Evolutionary conservation across 2,888 invertebrate genomes (phyloP), one percentile per base, ranked within the genome.

Genomic region (Spialia ferax): DNA sequence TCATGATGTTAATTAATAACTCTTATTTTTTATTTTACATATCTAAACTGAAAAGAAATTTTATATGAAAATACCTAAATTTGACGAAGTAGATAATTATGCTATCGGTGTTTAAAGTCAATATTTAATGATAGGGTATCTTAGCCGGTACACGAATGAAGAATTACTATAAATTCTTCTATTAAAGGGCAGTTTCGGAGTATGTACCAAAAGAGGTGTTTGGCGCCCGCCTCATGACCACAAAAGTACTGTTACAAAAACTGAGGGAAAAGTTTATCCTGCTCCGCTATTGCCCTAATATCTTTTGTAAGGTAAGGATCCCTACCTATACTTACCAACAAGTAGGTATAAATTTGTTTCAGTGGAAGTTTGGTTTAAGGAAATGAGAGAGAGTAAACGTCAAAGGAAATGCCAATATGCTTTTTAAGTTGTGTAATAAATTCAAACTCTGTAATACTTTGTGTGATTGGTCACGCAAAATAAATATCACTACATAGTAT

Each of bases 281-380:
- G 1, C 2, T 42, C 15, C 42, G 4, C 38, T 38, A n/a, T 3
- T 0, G 42, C 15, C 2, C 15, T 15, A 42, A 18, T 7, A 42
- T 18, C 15, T 42, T 6, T n/a, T 38, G n/a, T 38, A n/a, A n/a
- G 2, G 11, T 32, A 32, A 8, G 8, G 11, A 11, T 32, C 0
- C 11, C 11, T 32, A 32, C 32, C 11, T 32, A 48, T 20, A 20
- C 20, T 22, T 48, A 13, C 48, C 20, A 20, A 52, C 15, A 23
- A 38, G 32, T n/a, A n/a, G 10, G 11, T 11, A 26, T n/a, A 50
- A 66, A 52, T 35, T 60, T 64, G 52, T 66, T 48, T 20, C 20
- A 48, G 20, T 52, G n/a, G 13, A 66, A 32, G 35, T 18, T 66
- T 61, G 48, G 45, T n/a, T 15, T 35, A 61, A 61, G 61, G 26